These are phyloP conservation scores for Meandrina meandrites DNA, from an alignment of 92 coral and sea anemone genomes.

Conservation along the genomic window DNA sequence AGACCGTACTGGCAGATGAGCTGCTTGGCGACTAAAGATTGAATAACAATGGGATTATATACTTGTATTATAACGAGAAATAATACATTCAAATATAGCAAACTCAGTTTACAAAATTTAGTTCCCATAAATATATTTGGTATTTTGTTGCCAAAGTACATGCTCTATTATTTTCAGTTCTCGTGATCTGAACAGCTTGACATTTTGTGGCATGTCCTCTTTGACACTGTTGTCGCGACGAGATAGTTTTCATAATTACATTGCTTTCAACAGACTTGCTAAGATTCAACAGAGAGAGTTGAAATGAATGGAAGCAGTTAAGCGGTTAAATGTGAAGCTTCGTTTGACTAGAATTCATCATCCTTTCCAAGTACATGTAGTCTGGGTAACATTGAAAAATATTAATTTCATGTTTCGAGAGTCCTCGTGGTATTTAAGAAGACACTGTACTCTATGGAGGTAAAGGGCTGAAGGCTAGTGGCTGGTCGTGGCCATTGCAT, in stretches of 20 bases:
- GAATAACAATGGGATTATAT: neutral
- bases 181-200: neutral
- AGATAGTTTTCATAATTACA: neutral
- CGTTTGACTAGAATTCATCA: neutral
- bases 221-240: neutral
- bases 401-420: neutral
- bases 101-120: neutral
- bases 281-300: neutral
- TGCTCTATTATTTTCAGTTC: too few relatives aligned
- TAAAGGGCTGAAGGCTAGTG: neutral
- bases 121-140: neutral
- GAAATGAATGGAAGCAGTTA: neutral
- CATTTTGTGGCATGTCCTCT: neutral
- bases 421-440: neutral
- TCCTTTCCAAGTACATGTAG: neutral
- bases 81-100: neutral
- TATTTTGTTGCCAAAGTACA: neutral
- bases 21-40: neutral
- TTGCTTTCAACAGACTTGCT: neutral
- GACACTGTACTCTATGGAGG: neutral
- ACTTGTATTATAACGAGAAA: neutral
- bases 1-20: neutral
- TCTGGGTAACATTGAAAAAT: neutral
- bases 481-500: neutral
- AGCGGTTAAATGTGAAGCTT: neutral